These are phyloP conservation scores for Eubasilissa splendida DNA, from an alignment of 2,888 invertebrate genomes.

Conservation along the genomic window DNA sequence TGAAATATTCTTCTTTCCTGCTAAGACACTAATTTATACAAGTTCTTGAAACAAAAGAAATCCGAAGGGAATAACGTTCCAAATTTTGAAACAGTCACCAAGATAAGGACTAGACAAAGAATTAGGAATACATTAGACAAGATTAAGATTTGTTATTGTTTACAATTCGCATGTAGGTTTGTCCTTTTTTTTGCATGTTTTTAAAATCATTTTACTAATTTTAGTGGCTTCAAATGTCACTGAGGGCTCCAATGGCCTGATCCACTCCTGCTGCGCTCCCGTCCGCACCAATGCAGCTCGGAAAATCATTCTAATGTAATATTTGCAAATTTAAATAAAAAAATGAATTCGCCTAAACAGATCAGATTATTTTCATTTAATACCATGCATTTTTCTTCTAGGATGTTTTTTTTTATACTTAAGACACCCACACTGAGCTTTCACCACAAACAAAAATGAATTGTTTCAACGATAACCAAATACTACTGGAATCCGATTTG, in stretches of 20 bases:
- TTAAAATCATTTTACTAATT: background rate
- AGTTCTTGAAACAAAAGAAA: too few species aligned
- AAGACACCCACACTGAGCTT: slow-evolving; percentile 26
- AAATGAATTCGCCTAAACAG: background rate
- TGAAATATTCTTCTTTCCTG: too few species aligned
- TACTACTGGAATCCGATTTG: background rate
- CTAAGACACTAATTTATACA: too few species aligned
- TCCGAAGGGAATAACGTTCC: too few species aligned
- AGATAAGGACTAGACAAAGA: too few species aligned
- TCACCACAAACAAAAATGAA: slow-evolving; percentile 31
- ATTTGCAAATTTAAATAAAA: background rate
- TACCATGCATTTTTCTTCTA: slow-evolving; percentile 11
- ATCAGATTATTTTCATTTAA: background rate
- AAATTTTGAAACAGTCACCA: too few species aligned
- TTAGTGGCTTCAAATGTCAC: slow-evolving; percentile 27
- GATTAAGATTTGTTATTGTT: too few species aligned
- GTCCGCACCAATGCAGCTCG: background rate
- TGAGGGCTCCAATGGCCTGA: slow-evolving; percentile 11
- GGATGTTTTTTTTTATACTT: slow-evolving; percentile 22
- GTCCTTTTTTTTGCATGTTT: too few species aligned
- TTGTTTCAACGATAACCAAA: slow-evolving; percentile 37
- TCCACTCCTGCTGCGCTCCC: background rate
- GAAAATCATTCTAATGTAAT: background rate
- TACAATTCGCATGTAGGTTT: too few species aligned
- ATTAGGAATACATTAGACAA: too few species aligned